Conservation (phyloP, 1,140 invertebrate genomes). For the Procambarus virginalis region DNA sequence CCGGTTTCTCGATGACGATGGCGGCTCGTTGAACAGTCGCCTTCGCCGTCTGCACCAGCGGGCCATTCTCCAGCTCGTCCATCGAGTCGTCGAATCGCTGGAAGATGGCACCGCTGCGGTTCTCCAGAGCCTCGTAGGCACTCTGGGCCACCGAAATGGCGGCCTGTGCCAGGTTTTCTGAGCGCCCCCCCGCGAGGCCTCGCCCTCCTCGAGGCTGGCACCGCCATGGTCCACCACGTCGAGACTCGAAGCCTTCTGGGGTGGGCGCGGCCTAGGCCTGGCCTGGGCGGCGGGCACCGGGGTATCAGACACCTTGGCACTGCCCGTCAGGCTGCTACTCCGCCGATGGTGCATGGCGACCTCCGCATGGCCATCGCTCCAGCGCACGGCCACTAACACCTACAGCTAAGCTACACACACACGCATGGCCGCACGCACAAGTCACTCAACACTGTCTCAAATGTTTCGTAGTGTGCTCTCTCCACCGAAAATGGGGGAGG, state of each 20-base stretch:
- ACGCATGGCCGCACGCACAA: conserved; percentile 37
- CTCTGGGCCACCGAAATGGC: conserved; percentile 41
- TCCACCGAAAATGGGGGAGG: conserved; percentile 36
- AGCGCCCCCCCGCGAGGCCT: conserved; percentile 39
- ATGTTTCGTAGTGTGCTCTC: conserved; percentile 6
- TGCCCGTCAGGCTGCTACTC: conserved; percentile 69
- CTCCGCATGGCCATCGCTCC: conserved; percentile 66
- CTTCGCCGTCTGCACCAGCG: conserved; percentile 63
- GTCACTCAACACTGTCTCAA: background rate
- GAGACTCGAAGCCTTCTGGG: conserved; percentile 55
- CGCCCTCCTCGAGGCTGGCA: conserved; percentile 28
- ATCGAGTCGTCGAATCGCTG: conserved; percentile 50
- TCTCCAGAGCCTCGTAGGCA: conserved; percentile 48
- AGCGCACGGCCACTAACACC: conserved; percentile 58
- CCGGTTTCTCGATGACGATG: conserved; percentile 60
- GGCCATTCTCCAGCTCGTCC: conserved; percentile 65
- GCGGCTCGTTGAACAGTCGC: conserved; percentile 60
- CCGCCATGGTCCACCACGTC: conserved; percentile 53
- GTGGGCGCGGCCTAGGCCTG: conserved; percentile 41
- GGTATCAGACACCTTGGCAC: conserved; percentile 57
- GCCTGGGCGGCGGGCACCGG: conserved; percentile 48
- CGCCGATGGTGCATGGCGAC: conserved; percentile 69
- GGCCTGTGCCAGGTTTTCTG: conserved; percentile 52
- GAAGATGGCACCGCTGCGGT: conserved; percentile 39
- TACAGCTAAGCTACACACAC: conserved; percentile 39